These are phyloP conservation scores for Baccha elongata DNA, from an alignment of 2,888 invertebrate genomes.

Conservation along the genomic window DNA sequence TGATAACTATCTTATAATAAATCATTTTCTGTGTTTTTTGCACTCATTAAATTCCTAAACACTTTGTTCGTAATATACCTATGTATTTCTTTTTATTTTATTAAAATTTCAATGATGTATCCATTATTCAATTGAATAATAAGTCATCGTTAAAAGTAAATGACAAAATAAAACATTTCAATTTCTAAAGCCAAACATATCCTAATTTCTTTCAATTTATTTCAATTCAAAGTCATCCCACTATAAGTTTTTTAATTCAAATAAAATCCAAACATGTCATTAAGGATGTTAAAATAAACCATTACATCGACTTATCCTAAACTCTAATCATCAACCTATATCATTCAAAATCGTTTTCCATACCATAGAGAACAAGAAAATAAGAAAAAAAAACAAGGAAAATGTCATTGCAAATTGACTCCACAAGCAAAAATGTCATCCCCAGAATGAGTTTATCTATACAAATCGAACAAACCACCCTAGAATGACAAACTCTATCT, in stretches of 20 bases:
- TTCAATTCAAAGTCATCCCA: neutral
- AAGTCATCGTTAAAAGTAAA: too few relatives aligned
- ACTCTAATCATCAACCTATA: constrained; percentile 15
- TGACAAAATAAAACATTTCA: too few relatives aligned
- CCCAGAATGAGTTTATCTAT: constrained; percentile 39
- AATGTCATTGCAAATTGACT: constrained; percentile 49
- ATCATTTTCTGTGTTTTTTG: too few relatives aligned
- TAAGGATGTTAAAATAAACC: constrained; percentile 20
- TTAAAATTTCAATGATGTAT: too few relatives aligned
- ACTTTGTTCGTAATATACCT: too few relatives aligned
- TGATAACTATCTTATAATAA: too few relatives aligned
- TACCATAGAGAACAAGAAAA: neutral
- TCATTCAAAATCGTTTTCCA: constrained; percentile 11
- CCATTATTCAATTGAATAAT: too few relatives aligned
- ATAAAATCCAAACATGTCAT: constrained; percentile 14
- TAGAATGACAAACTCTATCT: constrained; percentile 13
- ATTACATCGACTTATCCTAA: constrained; percentile 9
- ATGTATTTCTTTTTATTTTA: too few relatives aligned
- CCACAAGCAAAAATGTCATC: constrained; percentile 50
- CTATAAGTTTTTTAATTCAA: constrained; percentile 6
- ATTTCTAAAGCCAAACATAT: too few relatives aligned
- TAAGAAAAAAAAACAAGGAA: constrained; percentile 7
- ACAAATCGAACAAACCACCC: constrained; percentile 41
- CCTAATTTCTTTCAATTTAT: neutral
- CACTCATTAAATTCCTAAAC: too few relatives aligned